Conservation (phyloP, 1,140 invertebrate genomes). For the Musca vetustissima region DNA sequence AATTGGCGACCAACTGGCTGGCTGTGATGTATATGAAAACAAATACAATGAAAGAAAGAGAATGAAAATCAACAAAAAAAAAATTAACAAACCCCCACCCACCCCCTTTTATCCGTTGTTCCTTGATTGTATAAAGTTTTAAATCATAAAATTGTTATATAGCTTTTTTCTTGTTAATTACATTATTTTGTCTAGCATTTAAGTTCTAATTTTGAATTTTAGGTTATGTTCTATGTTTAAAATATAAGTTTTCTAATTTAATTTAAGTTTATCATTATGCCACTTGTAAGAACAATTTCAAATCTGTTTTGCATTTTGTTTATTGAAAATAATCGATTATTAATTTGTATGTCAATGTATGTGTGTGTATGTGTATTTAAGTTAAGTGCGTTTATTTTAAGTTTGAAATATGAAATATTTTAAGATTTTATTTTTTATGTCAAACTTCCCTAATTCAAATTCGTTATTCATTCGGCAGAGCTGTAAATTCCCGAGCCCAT, state of each 20-base stretch:
- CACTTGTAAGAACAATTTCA: neutral
- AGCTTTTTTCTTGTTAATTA: neutral
- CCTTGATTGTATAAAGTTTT: slow-evolving; percentile 49
- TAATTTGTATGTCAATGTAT: no score
- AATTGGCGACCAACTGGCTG: no score
- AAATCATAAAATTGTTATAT: slow-evolving; percentile 17
- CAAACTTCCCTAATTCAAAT: slow-evolving; percentile 4
- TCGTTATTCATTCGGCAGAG: slow-evolving; percentile 3
- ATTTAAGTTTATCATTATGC: neutral
- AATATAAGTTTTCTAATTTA: neutral
- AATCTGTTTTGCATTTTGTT: neutral
- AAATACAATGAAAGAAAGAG: neutral
- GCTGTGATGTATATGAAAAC: neutral
- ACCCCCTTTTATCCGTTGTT: slow-evolving; percentile 35
- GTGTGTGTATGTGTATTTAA: no score
- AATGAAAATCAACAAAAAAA: neutral
- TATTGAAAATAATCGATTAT: no score
- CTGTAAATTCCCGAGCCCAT: slow-evolving; percentile 6
- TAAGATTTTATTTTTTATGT: no score
- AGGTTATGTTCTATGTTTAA: neutral
- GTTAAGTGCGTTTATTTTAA: no score
- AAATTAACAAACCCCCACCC: no score
- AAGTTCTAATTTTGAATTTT: neutral
- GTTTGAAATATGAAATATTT: no score
- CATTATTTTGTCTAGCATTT: neutral